phyloP scores from a whole-genome alignment of 2,113 vertebrate species.

The Aspiorhynchus laticeps region DNA sequence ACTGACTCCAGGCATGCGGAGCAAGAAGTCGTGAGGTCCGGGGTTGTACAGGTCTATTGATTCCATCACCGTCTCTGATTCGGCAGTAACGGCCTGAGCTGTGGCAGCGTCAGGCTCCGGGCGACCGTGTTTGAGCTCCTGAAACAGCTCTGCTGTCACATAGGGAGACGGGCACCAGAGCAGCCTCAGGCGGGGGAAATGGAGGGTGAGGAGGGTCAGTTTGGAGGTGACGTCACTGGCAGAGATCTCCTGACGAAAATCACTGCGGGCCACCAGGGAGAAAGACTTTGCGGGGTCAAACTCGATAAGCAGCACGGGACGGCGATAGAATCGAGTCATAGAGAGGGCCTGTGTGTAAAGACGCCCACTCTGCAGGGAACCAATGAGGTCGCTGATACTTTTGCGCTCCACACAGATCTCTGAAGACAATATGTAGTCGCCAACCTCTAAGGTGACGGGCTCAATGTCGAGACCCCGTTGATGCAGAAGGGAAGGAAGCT shows the following conservation, averaged over 20 bases:
- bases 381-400: constrained; percentile 92
- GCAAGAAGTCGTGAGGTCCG: constrained; percentile 90
- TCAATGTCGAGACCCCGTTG: constrained; percentile 93
- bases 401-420: constrained; percentile 94
- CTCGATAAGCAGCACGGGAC: constrained; percentile 90
- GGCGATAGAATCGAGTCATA: constrained; percentile 93
- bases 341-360: constrained; percentile 89
- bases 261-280: constrained; percentile 81
- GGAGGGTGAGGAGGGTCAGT: constrained; percentile 90
- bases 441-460: constrained; percentile 91
- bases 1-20: constrained; percentile 93
- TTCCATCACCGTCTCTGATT: constrained; percentile 85
- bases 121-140: constrained; percentile 86
- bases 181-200: constrained; percentile 90
- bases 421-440: constrained; percentile 93
- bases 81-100: constrained; percentile 84
- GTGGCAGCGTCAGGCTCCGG: constrained; percentile 79
- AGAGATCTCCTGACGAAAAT: constrained; percentile 88
- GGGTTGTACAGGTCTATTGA: constrained; percentile 86
- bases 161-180: constrained; percentile 96
- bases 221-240: constrained; percentile 88
- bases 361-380: constrained; percentile 89
- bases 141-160: constrained; percentile 87
- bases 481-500: constrained; percentile 91
- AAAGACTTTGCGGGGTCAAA: constrained; percentile 91